These are phyloP conservation scores for Clinocottus analis DNA, from an alignment of 2,113 vertebrate genomes.

Conservation along the genomic window DNA sequence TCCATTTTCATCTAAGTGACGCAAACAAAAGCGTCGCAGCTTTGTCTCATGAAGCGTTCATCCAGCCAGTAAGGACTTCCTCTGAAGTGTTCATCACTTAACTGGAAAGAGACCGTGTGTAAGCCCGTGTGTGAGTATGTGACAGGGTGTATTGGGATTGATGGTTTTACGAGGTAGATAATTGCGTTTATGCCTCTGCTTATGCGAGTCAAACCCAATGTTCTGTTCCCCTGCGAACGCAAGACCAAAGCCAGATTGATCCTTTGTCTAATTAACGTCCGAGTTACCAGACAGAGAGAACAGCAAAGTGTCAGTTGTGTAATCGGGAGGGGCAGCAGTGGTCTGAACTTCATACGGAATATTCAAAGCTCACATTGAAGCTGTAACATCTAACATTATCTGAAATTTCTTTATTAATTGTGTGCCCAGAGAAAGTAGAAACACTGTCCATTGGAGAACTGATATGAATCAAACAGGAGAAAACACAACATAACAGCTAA, in stretches of 20 bases:
- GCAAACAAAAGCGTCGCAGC: neutral
- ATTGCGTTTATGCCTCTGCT: conserved; percentile 42
- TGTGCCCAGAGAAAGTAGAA: neutral
- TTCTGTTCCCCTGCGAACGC: conserved; percentile 55
- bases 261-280: conserved; percentile 9
- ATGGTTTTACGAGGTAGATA: conserved; percentile 20
- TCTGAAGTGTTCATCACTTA: conserved; percentile 13
- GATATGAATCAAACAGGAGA: conserved; percentile 1
- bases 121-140: conserved; percentile 35
- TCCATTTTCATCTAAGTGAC: neutral
- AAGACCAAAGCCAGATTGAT: conserved; percentile 32
- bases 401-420: neutral
- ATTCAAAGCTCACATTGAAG: neutral
- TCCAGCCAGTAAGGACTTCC: neutral
- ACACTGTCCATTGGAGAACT: neutral
- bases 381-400: no score
- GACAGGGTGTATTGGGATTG: neutral
- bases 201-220: conserved; percentile 44
- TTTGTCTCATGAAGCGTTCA: neutral
- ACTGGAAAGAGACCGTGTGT: neutral
- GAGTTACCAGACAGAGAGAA: conserved; percentile 4
- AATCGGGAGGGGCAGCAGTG: conserved; percentile 48
- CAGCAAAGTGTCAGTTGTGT: neutral
- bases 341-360: neutral
- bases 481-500: neutral